Percentiles rank a stretch among this genome's conserved stretches.
phyloP scores from a whole-genome alignment of 1,140 invertebrate species.

The Drosophila elegans region DNA sequence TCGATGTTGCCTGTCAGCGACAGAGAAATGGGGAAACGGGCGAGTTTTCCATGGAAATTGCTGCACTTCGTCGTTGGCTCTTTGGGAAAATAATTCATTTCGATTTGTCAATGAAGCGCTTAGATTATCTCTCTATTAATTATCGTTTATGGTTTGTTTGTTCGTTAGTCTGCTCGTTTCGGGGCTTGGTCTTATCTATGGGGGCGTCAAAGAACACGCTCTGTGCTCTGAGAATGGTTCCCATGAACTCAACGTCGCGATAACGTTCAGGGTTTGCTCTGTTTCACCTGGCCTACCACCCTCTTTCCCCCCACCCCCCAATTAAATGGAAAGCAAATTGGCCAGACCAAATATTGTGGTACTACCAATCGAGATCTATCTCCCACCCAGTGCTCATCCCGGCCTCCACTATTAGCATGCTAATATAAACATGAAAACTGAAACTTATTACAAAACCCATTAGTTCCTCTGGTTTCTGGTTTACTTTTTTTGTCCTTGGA shows the following conservation, averaged over 20 bases:
- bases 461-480: constrained; percentile 57
- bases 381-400: constrained; percentile 8
- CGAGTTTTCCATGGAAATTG: constrained; percentile 73
- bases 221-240: constrained; percentile 41
- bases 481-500: constrained; percentile 31
- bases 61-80: constrained; percentile 54
- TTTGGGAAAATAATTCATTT: constrained; percentile 81
- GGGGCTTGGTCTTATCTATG: constrained; percentile 61
- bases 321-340: constrained; percentile 56
- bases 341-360: constrained; percentile 60
- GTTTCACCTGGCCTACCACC: constrained; percentile 33
- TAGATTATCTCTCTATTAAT: constrained; percentile 83
- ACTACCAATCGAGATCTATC: constrained; percentile 34
- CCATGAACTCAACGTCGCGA: constrained; percentile 54
- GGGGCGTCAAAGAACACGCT: constrained; percentile 63
- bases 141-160: constrained; percentile 82
- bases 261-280: constrained; percentile 41
- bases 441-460: constrained; percentile 82
- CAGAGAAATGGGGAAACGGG: constrained; percentile 4
- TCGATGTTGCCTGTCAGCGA: constrained; percentile 51
- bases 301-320: too few species aligned
- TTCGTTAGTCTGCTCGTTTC: constrained; percentile 27
- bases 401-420: constrained; percentile 75
- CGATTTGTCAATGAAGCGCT: constrained; percentile 66
- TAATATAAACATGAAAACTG: constrained; percentile 82